Evolutionary conservation across 1,140 invertebrate species (phyloP).

Genomic region (Calosoma granatense): DNA sequence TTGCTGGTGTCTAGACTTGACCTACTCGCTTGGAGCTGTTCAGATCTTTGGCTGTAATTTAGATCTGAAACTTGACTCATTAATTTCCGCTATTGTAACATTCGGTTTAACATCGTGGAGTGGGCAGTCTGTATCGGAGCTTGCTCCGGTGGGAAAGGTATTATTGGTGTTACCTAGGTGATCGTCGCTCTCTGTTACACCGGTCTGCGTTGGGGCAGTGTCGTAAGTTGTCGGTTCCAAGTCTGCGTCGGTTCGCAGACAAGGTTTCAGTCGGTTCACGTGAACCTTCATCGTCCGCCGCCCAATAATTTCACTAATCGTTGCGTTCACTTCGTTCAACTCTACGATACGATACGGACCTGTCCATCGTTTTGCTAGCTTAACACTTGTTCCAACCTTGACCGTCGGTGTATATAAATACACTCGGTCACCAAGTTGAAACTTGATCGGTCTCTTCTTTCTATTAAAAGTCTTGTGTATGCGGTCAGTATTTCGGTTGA

Average conservation of each 20-base stretch:
- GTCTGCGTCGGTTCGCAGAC: background rate
- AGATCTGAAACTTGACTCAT: too few relatives aligned
- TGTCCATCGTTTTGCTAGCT: conserved; percentile 12
- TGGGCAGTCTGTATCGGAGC: background rate
- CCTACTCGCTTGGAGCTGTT: background rate
- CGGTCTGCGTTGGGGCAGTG: background rate
- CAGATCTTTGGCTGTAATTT: background rate
- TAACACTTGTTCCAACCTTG: conserved; percentile 8
- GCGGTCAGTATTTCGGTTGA: conserved; percentile 6
- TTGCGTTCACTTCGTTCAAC: conserved; percentile 7
- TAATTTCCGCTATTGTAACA: background rate
- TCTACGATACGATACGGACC: conserved; percentile 13
- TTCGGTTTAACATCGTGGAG: background rate
- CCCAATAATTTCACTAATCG: conserved; percentile 11
- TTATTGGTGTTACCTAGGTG: background rate
- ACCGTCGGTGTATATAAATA: conserved; percentile 13
- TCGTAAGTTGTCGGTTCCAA: background rate
- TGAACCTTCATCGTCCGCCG: conserved; percentile 11
- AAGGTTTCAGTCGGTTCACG: conserved; percentile 14
- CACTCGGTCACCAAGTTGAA: conserved; percentile 15
- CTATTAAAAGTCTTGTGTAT: conserved; percentile 12
- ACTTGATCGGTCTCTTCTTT: conserved; percentile 2
- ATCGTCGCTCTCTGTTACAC: background rate
- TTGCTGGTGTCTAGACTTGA: background rate
- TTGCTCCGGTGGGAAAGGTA: background rate